Evolutionary conservation across 2,113 vertebrate genomes (phyloP), one percentile per base, ranked within the genome.

Genomic region (Serinus canaria): DNA sequence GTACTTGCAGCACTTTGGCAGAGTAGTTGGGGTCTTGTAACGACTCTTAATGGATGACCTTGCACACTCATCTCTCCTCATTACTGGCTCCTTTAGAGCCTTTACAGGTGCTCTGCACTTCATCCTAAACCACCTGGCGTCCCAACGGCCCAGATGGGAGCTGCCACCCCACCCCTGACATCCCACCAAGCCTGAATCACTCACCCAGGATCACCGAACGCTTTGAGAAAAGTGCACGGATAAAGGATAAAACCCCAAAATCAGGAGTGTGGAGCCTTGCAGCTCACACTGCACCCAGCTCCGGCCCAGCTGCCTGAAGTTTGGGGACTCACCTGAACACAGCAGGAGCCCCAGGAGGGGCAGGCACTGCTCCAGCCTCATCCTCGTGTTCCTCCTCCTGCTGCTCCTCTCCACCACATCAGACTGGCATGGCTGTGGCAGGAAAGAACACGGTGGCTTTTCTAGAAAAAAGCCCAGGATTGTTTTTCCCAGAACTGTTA

Each of bases 291-390:
- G 50, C 52, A 4, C 3, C n/a, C 6, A 23, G 77, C 69, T 64
- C 58, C 33, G 3, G 2, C 11, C 6, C 66, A 1, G 33, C n/a
- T 33, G 64, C 49, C 5, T 17, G 49, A 5, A 3, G 9, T 9
- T 9, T n/a, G 70, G 91, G 70, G 37, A 64, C 97, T 97, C 78
- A 97, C 97, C 72, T 39, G 12, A 30, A 4, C 66, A 77, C 19
- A 97, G 68, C 86, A 96, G 75, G 16, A 97, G 84, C 10, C 72
- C 92, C 86, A 96, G 76, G 16, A 95, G 55, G 52, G 78, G 53
- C 70, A 91, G 41, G 58, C 18, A 49, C 46, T 4, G 1, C 66
- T 83, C 60, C 46, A 76, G 3, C 73, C 47, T 68, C 96, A 97
- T 97, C 88, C 56, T 94, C 2, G 7, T 0, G 14, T 8, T 77